Base-by-base conservation (phyloP, 2,113 vertebrate species). In the Formicarius rufipectus region DNA sequence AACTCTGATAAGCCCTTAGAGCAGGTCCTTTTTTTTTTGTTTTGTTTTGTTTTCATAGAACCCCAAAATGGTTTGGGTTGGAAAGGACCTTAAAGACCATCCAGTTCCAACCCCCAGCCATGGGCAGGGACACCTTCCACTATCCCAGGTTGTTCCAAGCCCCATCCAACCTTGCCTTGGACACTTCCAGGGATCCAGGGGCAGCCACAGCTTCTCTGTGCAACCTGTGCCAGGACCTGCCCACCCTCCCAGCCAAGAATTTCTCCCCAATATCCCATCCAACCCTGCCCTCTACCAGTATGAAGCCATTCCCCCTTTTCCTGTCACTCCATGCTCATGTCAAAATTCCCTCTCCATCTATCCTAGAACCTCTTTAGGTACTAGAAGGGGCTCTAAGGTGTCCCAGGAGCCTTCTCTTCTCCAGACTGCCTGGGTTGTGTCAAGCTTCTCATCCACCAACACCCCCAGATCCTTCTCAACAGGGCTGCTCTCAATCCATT, bases 121-220 rank as follows among this genome's bases (percentile, higher is more conserved):
- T 12, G 28, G 8, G 9, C 30, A 68, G 20, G 7, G 39, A 10
- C 30, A 31, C 3, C 8, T 69, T 27, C 17, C n/a, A 23, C n/a
- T 23, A 2, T 0, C 3, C 39, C 71, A 75, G n/a, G 9, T 0
- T 40, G n/a, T 7, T 62, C 40, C 71, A 53, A 18, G 10, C 19
- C 20, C 10, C 0, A 0, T 47, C 69, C 53, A 68, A 0, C 24
- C n/a, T 27, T 53, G 7, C 21, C 62, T 31, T 2, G 62, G 1
- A 8, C 30, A 31, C 3, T 47, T 1, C 24, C 55, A 75, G 39
- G 17, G 24, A 40, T 47, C 44, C 44, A 44, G 71, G 13, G 16
- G 5, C 45, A 82, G 53, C 33, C 53, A n/a, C 53, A 75, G 69
- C 24, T 75, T 5, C 28, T 60, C 7, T 67, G 60, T 12, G 15